Conservation (phyloP, 1,140 invertebrate species). For the Drosophila hydei region DNA sequence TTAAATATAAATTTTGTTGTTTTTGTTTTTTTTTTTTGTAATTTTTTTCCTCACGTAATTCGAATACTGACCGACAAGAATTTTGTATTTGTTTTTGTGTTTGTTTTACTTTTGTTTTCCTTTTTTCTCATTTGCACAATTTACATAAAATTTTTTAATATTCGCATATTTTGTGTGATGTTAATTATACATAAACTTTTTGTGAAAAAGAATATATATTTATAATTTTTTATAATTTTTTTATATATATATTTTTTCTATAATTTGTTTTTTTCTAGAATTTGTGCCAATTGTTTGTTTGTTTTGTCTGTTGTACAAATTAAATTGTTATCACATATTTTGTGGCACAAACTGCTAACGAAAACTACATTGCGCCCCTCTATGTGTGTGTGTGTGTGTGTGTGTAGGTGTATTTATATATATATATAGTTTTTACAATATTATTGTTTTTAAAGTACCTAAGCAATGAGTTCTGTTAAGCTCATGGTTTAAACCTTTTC, state of each 20-base stretch:
- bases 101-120: no score
- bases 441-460: conserved; percentile 43
- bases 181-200: conserved; percentile 44
- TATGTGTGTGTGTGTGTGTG: conserved; percentile 35
- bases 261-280: conserved; percentile 43
- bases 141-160: conserved; percentile 48
- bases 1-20: conserved; percentile 28
- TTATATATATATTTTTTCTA: conserved; percentile 44
- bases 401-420: conserved; percentile 11
- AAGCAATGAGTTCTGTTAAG: conserved; percentile 46
- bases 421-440: conserved; percentile 5
- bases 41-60: conserved; percentile 72
- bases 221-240: conserved; percentile 40
- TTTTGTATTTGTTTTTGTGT: conserved; percentile 52
- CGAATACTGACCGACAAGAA: conserved; percentile 79
- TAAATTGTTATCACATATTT: conserved; percentile 65
- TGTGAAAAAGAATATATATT: neutral
- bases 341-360: conserved; percentile 58
- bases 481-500: conserved; percentile 39
- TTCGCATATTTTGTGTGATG: conserved; percentile 63
- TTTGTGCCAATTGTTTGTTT: conserved; percentile 44
- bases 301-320: conserved; percentile 55
- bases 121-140: conserved; percentile 51
- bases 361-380: conserved; percentile 42
- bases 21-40: conserved; percentile 22